Evolutionary conservation across 2,113 vertebrate genomes (phyloP).

Genomic region (Crotalus helleri): DNA sequence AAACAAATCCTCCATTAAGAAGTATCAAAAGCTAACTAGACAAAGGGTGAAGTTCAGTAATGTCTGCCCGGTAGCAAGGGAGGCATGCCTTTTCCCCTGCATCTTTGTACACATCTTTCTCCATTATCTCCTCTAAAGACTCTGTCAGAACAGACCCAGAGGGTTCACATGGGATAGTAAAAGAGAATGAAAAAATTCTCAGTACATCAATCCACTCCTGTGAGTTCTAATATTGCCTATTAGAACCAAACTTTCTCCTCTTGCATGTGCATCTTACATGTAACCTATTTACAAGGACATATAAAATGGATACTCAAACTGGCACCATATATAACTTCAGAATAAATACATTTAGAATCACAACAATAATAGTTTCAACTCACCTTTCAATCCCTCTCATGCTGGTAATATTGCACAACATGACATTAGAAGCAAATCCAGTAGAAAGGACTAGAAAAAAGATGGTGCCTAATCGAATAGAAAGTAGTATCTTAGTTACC

Average conservation of each 20-base stretch:
- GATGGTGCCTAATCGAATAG: conserved; percentile 45
- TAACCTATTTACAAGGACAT: neutral
- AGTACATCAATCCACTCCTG: neutral
- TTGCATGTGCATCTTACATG: neutral
- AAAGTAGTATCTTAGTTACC: conserved; percentile 76
- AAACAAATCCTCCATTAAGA: neutral
- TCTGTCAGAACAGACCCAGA: neutral
- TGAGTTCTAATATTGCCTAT: neutral
- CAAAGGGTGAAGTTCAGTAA: neutral
- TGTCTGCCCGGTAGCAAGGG: neutral
- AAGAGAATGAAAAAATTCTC: neutral
- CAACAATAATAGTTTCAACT: conserved; percentile 18
- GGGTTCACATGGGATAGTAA: neutral
- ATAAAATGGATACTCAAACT: neutral
- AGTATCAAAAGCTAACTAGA: neutral
- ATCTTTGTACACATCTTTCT: neutral
- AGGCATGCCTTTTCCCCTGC: neutral
- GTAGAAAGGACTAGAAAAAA: conserved; percentile 41
- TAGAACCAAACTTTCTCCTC: neutral
- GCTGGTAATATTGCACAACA: neutral
- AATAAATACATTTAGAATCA: neutral
- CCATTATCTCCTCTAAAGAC: neutral
- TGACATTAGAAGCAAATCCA: conserved; percentile 52
- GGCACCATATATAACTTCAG: neutral
- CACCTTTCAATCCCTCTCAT: conserved; percentile 33